These are phyloP conservation scores for Stylophora pistillata DNA, from an alignment of 64 coral and sea anemone genomes.

Conservation along the genomic window DNA sequence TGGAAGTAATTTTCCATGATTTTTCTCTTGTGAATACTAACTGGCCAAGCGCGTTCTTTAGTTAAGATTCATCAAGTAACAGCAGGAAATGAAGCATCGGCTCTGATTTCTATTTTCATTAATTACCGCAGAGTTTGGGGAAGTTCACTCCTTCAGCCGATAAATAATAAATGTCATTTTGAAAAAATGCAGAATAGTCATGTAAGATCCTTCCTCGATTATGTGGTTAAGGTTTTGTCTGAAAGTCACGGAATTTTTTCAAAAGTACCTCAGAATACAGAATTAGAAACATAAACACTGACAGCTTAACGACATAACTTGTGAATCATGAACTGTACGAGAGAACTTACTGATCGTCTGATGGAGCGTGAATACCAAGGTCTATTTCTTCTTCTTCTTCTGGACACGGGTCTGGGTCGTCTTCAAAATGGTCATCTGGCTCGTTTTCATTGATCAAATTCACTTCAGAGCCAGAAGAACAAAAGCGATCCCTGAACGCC, in stretches of 20 bases:
- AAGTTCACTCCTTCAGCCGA: neutral
- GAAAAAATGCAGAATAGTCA: neutral
- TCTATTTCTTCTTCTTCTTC: slow-evolving; percentile 87
- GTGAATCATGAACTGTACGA: neutral
- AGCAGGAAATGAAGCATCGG: neutral
- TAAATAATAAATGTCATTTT: neutral
- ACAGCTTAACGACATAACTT: slow-evolving; percentile 16
- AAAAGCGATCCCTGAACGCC: slow-evolving; percentile 79
- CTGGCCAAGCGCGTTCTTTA: neutral
- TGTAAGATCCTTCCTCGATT: neutral
- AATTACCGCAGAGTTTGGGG: neutral
- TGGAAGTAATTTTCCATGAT: neutral
- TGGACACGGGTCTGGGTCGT: slow-evolving; percentile 66
- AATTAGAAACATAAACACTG: slow-evolving; percentile 21
- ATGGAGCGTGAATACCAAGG: slow-evolving; percentile 59
- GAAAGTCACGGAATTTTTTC: neutral
- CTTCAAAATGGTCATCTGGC: slow-evolving; percentile 85
- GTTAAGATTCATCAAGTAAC: neutral
- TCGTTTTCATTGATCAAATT: slow-evolving; percentile 78
- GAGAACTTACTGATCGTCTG: slow-evolving; percentile 85
- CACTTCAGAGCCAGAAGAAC: slow-evolving; percentile 78
- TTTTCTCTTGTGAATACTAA: neutral
- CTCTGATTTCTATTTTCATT: neutral
- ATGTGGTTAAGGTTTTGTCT: neutral
- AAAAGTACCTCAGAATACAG: slow-evolving; percentile 3